Evolutionary conservation across 2,797 vertebrate genomes (phyloP).

Genomic region (Gymnoscopelus braueri): DNA sequence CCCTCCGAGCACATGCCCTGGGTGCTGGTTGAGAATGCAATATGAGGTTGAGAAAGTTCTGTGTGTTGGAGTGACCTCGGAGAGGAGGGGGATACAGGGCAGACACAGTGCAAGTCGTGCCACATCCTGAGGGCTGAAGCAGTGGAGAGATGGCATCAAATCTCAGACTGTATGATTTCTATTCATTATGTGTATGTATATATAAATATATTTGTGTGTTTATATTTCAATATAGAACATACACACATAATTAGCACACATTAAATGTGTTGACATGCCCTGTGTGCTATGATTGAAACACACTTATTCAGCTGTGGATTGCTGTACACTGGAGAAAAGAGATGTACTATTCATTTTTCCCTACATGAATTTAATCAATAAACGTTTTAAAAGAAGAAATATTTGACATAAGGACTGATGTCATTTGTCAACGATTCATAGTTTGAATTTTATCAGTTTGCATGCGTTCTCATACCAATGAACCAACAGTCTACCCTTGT

Average conservation of each 20-base stretch:
- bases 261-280: slow-evolving; percentile 57
- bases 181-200: slow-evolving; percentile 73
- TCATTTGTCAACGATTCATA: slow-evolving; percentile 58
- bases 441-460: slow-evolving; percentile 43
- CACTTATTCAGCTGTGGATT: slow-evolving; percentile 81
- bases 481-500: neutral
- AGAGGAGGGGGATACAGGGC: neutral
- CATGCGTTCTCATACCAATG: slow-evolving; percentile 26
- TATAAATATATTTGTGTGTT: slow-evolving; percentile 82
- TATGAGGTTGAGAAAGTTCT: slow-evolving; percentile 10
- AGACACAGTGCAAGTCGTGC: slow-evolving; percentile 1
- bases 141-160: slow-evolving; percentile 49
- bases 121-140: slow-evolving; percentile 16
- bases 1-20: slow-evolving; percentile 34
- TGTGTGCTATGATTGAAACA: slow-evolving; percentile 72
- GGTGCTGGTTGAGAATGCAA: slow-evolving; percentile 39
- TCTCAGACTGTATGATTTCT: slow-evolving; percentile 68
- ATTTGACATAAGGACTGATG: slow-evolving; percentile 73
- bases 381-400: slow-evolving; percentile 84
- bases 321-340: slow-evolving; percentile 86
- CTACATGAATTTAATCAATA: slow-evolving; percentile 81
- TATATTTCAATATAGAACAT: slow-evolving; percentile 79
- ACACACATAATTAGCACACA: slow-evolving; percentile 64
- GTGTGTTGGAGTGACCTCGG: slow-evolving; percentile 5
- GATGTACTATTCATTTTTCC: slow-evolving; percentile 80